A percentile compares a stretch with the other conserved stretches of the same genome.
phyloP scores from a whole-genome alignment of 2,113 vertebrate species.

The cat (Felis catus) region F.catus_Fca126_mat1.0 CM031420.1:153477001-153477500 shows the following conservation, averaged over 20 bases:
- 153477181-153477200: background rate
- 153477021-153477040: background rate
- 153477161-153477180: background rate
- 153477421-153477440: slow-evolving; percentile 67
- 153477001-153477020: background rate
- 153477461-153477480: slow-evolving; percentile 81
- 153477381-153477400: background rate
- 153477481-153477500: slow-evolving; percentile 82
- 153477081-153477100: background rate
- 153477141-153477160: background rate
- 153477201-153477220: background rate
- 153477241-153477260: background rate
- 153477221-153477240: background rate
- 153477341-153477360: too few relatives aligned
- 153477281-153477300: background rate
- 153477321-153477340: background rate
- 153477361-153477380: background rate
- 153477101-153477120: too few relatives aligned
- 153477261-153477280: background rate
- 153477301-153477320: background rate
- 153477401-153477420: background rate
- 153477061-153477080: background rate
- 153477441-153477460: slow-evolving; percentile 69
- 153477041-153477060: background rate
- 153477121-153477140: background rate